Evolutionary conservation across 2,797 vertebrate species (phyloP), one percentile per base, ranked within the genome.

Genomic region (Odontamblyopus rebecca): DNA sequence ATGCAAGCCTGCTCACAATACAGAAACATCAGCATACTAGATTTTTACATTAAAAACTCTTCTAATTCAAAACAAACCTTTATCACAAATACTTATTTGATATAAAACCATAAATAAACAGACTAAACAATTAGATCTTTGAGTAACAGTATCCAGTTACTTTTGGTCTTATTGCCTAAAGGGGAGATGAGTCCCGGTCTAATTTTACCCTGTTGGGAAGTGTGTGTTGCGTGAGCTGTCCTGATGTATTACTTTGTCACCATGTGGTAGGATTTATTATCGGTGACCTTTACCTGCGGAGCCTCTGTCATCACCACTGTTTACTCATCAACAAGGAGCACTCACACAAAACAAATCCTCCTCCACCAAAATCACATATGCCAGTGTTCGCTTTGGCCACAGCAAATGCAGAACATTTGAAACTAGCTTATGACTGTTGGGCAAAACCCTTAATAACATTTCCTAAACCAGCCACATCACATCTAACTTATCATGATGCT

Each of bases 231-330:
- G 2, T 6, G 30, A 54, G 44, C 27, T 69, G 77, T 66, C 15
- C 56, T 73, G 16, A 74, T 56, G 57, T 35, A 30, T 74, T 66
- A 54, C 6, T 27, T 18, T 71, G 64, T 60, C 71, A 56, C 11
- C 53, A 16, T 67, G 38, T 13, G 4, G 8, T 67, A 32, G 64
- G 57, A 62, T 79, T 71, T 68, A 72, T 56, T 32, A 56, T 65
- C 71, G 38, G 23, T 78, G 78, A 83, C 81, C 82, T 87, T 78
- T 53, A 67, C 57, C 44, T 50, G 4, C 5, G 29, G 66, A 44
- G 16, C 48, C 19, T 30, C 35, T 68, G 64, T 60, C 41, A 26
- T 75, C 27, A 61, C 44, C 50, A 67, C 35, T 75, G 61, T 80
- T 82, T 72, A 74, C 74, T 59, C 71, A 27, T 61, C 26, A 59